Conservation (phyloP, 2,797 vertebrate genomes). For the Lithobates pipiens region DNA sequence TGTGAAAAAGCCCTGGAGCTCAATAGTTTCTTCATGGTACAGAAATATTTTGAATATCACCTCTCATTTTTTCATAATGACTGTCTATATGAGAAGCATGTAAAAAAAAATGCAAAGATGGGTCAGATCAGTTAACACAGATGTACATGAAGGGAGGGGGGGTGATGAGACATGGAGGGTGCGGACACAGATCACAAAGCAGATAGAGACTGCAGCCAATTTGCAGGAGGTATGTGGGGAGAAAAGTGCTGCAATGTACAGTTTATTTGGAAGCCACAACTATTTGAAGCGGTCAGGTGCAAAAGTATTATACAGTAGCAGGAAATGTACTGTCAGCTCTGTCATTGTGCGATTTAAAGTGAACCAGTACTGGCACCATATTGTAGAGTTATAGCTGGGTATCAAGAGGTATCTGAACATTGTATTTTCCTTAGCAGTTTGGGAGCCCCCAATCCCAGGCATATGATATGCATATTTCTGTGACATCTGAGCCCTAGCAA, state of each 20-base stretch:
- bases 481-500: too few relatives aligned
- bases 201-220: constrained; percentile 14
- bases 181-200: constrained; percentile 12
- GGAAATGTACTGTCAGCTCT: constrained; percentile 17
- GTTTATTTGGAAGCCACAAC: constrained; percentile 33
- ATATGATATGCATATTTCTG: too few relatives aligned
- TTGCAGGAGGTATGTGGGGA: constrained; percentile 29
- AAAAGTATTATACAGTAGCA: background rate
- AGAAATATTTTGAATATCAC: too few relatives aligned
- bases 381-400: too few relatives aligned
- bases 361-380: too few relatives aligned
- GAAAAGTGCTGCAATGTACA: too few relatives aligned
- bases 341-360: background rate
- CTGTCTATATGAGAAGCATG: background rate
- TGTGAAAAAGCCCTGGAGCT: too few relatives aligned
- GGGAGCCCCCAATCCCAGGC: too few relatives aligned
- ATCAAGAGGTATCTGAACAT: too few relatives aligned
- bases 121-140: constrained; percentile 35
- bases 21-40: too few relatives aligned
- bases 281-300: constrained; percentile 35
- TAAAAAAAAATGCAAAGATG: constrained; percentile 1
- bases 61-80: too few relatives aligned
- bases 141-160: background rate
- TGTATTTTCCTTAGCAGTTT: too few relatives aligned
- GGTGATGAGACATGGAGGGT: constrained; percentile 9